Evolutionary conservation across 2,113 vertebrate species (phyloP).

Genomic region (Euleptes europaea): DNA sequence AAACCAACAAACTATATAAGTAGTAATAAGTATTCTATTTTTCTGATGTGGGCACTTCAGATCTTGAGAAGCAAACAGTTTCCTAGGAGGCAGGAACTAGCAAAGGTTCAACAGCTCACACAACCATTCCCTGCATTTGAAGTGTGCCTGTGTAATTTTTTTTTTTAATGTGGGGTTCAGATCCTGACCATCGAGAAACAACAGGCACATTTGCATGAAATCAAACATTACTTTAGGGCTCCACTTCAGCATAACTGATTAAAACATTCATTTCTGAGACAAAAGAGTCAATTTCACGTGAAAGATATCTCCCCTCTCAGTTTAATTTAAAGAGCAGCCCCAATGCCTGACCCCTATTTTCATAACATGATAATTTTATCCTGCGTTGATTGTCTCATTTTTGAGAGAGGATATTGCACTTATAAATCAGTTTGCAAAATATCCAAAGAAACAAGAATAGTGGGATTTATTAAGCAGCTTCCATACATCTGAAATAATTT

Average conservation of each 20-base stretch:
- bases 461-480: constrained; percentile 79
- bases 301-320: constrained; percentile 69
- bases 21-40: constrained; percentile 9
- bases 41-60: constrained; percentile 48
- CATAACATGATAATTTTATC: constrained; percentile 80
- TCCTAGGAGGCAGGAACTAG: constrained; percentile 38
- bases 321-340: constrained; percentile 79
- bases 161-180: constrained; percentile 7
- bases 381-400: constrained; percentile 80
- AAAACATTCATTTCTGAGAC: constrained; percentile 82
- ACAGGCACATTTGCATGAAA: constrained; percentile 57
- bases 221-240: constrained; percentile 74
- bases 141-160: not conserved
- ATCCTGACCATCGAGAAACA: constrained; percentile 45
- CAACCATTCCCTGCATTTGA: not conserved
- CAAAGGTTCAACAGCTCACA: constrained; percentile 28
- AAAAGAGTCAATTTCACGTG: constrained; percentile 78
- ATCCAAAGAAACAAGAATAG: constrained; percentile 71
- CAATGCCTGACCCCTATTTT: constrained; percentile 82
- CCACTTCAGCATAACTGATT: constrained; percentile 72
- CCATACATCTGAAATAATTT: constrained; percentile 75
- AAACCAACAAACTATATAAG: not conserved
- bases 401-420: constrained; percentile 76
- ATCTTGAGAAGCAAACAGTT: constrained; percentile 35
- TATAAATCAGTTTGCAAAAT: constrained; percentile 85